Percentiles rank a stretch among this genome's conserved stretches.
phyloP scores from a whole-genome alignment of 2,113 vertebrate genomes.

The Antigone vipio region DNA sequence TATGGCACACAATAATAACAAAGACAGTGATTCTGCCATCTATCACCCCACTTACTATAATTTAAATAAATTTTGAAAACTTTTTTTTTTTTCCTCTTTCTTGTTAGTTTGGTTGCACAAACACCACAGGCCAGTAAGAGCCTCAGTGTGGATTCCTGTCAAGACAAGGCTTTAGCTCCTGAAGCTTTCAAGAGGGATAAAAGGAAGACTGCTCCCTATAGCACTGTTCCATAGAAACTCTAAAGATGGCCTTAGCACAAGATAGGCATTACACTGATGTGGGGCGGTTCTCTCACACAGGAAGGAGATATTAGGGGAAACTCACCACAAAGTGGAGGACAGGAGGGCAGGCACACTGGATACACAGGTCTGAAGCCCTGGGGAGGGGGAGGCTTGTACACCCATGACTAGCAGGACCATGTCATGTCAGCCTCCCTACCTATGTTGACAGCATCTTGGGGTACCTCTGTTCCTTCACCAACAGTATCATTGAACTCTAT shows the following conservation, averaged over 20 bases:
- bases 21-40: not conserved
- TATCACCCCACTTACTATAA: not conserved
- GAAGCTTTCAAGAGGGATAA: not conserved
- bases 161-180: not conserved
- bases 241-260: not conserved
- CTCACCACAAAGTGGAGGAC: not conserved
- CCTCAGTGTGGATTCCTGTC: not conserved
- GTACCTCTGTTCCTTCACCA: not conserved
- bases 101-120: not conserved
- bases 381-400: not conserved
- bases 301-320: not conserved
- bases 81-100: not conserved
- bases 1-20: not conserved
- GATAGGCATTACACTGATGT: not conserved
- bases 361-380: not conserved
- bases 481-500: not conserved
- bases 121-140: not conserved
- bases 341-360: not conserved
- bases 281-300: not conserved
- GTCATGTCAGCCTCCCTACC: not conserved
- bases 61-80: not conserved
- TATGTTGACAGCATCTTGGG: not conserved
- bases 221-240: not conserved
- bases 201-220: not conserved
- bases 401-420: not conserved